Evolutionary conservation across 2,797 vertebrate species (phyloP).

Genomic region (Helicolenus hilgendorfi): DNA sequence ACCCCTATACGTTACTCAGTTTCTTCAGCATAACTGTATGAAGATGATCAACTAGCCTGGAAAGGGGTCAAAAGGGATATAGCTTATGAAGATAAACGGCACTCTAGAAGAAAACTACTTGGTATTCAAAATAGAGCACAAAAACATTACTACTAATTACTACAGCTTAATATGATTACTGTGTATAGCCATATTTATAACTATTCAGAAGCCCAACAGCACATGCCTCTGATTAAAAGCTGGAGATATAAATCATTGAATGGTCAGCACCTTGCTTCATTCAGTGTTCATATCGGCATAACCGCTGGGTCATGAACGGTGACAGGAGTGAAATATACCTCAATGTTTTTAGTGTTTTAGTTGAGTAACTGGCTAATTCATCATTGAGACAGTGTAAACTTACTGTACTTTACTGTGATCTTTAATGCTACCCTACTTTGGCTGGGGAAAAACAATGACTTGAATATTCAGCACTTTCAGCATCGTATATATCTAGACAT

Average conservation of each 20-base stretch:
- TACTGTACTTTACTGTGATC: conserved; percentile 14
- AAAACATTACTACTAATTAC: background rate
- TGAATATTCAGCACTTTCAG: conserved; percentile 69
- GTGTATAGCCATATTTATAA: background rate
- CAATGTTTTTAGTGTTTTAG: conserved; percentile 44
- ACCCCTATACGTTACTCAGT: too few species aligned
- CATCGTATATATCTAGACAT: conserved; percentile 31
- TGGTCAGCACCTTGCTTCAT: conserved; percentile 6
- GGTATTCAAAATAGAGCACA: background rate
- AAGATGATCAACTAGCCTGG: background rate
- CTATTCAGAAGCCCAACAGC: conserved; percentile 13
- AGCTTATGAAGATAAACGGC: background rate
- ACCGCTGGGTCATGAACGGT: conserved; percentile 24
- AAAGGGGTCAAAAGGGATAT: background rate
- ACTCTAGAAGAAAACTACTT: background rate
- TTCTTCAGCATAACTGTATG: background rate
- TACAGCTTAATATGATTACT: background rate
- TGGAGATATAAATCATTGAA: conserved; percentile 31
- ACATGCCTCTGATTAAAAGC: conserved; percentile 40
- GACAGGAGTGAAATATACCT: conserved; percentile 64
- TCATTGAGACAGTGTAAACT: conserved; percentile 39
- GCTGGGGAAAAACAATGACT: conserved; percentile 31
- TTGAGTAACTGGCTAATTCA: conserved; percentile 56
- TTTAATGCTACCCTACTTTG: conserved; percentile 53
- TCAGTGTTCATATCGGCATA: conserved; percentile 32